Evolutionary conservation across 2,888 invertebrate species (phyloP), one percentile per base, ranked within the genome.

Genomic region (Lasius platythorax): DNA sequence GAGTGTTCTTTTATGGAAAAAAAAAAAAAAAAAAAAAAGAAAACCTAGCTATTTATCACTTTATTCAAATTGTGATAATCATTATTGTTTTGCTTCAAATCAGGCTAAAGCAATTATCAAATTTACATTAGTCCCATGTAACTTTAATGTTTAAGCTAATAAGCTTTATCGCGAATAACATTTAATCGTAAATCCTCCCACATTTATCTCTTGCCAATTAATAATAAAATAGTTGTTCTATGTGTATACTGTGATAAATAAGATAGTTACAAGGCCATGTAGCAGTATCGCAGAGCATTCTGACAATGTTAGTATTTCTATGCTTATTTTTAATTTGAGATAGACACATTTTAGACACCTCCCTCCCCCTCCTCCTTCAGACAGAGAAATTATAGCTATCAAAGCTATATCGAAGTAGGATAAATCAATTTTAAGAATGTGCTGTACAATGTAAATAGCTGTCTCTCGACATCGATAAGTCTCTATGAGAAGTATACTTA

Each of bases 391-490:
- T 79, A 84, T 72, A 85, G 63, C 73, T 91, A 88, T 84, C 67
- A 68, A 87, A 91, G 78, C 87, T 50, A n/a, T 50, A n/a, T 50
- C 18, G n/a, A 50, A 90, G 83, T 81, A 74, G 75, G 76, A 64
- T 88, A 86, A 90, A 91, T 87, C 75, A 85, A 91, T 87, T 50
- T 88, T 84, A 84, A 82, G 74, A 87, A 86, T 87, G 84, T 90
- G 86, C 90, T 91, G 85, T 91, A 90, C 90, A 90, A 73, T 87
- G 84, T 87, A 86, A 90, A 84, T 90, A 89, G 87, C 72, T 89
- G 85, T 84, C 85, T 66, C 58, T 68, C 74, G 74, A 89, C 84
- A 70, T 83, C 74, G 64, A 82, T 87, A 78, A 84, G 63, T 85
- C 73, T 85, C 70, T 89, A 84, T 91, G 89, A 89, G 83, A 89